Evolutionary conservation across 2,113 vertebrate genomes (phyloP).

Genomic region (Osmerus eperlanus): DNA sequence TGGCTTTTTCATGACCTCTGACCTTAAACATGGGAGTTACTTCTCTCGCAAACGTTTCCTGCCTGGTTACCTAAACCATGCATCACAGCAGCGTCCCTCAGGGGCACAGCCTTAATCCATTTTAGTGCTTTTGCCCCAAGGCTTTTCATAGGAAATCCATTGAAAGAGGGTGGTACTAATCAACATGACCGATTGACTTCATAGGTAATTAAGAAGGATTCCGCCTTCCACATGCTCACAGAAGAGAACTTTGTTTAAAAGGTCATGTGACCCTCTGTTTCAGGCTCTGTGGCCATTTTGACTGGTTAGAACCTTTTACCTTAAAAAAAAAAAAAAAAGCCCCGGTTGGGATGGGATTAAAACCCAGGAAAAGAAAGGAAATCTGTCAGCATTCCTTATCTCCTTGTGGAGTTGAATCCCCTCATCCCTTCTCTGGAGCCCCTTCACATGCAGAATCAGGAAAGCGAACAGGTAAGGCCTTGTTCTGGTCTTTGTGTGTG

Average conservation of each 20-base stretch:
- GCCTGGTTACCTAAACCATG: slow-evolving; percentile 36
- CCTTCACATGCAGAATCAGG: slow-evolving; percentile 23
- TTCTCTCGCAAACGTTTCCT: slow-evolving; percentile 47
- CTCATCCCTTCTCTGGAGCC: slow-evolving; percentile 7
- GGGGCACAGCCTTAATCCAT: slow-evolving; percentile 35
- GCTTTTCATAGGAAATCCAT: neutral
- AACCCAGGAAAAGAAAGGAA: slow-evolving; percentile 14
- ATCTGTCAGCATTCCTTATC: slow-evolving; percentile 16
- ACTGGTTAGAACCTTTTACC: neutral
- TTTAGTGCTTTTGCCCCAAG: slow-evolving; percentile 19
- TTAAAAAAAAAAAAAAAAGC: neutral
- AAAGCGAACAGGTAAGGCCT: slow-evolving; percentile 41
- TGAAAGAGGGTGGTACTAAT: slow-evolving; percentile 43
- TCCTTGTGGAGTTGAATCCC: slow-evolving; percentile 8
- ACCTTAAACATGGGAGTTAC: slow-evolving; percentile 44
- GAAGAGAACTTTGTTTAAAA: slow-evolving; percentile 30
- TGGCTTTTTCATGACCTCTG: slow-evolving; percentile 53
- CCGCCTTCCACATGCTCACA: neutral
- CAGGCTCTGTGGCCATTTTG: slow-evolving; percentile 27
- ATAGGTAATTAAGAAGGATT: slow-evolving; percentile 13
- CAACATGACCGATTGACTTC: slow-evolving; percentile 45
- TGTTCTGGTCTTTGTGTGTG: slow-evolving; percentile 29
- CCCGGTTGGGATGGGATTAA: neutral
- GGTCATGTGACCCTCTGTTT: slow-evolving; percentile 34
- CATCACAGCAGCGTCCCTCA: slow-evolving; percentile 15